These are phyloP conservation scores for Menura novaehollandiae DNA, from an alignment of 2,113 vertebrate species.

Conservation along the genomic window DNA sequence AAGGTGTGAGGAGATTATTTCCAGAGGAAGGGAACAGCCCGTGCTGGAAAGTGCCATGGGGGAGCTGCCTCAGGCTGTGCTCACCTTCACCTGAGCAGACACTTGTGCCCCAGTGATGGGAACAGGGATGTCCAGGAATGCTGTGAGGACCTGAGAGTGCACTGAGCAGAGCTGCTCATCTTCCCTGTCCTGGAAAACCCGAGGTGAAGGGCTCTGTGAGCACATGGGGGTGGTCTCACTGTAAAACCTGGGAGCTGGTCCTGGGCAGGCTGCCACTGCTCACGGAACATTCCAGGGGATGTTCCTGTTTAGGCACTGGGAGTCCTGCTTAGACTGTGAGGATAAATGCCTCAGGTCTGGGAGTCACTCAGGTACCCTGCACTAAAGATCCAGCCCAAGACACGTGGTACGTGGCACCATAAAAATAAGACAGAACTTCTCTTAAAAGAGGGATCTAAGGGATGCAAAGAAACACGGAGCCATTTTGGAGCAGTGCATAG, in stretches of 20 bases:
- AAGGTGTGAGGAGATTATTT: neutral
- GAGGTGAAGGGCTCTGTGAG: neutral
- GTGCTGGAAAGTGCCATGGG: neutral
- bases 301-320: rapidly evolving
- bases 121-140: rapidly evolving
- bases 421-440: neutral
- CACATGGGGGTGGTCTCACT: neutral
- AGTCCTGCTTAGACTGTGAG: too few relatives aligned
- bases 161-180: neutral
- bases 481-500: neutral
- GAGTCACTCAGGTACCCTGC: too few relatives aligned
- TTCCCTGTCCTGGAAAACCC: rapidly evolving
- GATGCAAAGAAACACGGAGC: rapidly evolving
- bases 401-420: rapidly evolving
- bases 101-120: neutral
- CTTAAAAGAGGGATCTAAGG: rapidly evolving
- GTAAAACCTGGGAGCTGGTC: rapidly evolving
- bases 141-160: neutral
- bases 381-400: too few relatives aligned
- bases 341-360: neutral
- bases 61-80: neutral
- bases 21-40: neutral
- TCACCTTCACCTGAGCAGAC: neutral
- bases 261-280: neutral
- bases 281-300: neutral